Conservation (phyloP, 2,113 vertebrate genomes). For the Malaclemys terrapin region DNA sequence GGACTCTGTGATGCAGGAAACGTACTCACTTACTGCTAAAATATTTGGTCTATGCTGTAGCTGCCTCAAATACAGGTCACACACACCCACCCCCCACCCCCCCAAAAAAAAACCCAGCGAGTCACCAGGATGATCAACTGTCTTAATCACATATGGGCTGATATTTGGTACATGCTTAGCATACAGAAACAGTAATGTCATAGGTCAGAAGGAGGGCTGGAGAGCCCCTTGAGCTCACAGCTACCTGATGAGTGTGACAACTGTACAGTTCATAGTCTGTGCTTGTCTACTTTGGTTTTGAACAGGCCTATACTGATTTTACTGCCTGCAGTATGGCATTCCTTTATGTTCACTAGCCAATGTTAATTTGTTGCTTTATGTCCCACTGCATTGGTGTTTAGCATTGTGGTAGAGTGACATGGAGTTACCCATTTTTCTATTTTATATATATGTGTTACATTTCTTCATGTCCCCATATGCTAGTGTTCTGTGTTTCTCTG, state of each 20-base stretch:
- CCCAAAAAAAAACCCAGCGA: background rate
- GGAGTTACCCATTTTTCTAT: too few species aligned
- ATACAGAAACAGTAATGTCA: background rate
- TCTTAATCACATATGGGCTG: background rate
- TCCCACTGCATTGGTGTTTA: background rate
- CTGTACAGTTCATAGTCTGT: background rate
- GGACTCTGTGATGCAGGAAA: background rate
- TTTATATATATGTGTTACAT: too few species aligned
- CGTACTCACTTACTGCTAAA: background rate
- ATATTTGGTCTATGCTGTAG: background rate
- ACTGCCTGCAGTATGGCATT: background rate
- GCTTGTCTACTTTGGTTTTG: too few species aligned
- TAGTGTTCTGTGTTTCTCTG: background rate
- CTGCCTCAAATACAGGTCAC: background rate
- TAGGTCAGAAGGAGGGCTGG: background rate
- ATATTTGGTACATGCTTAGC: background rate
- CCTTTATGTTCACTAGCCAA: background rate
- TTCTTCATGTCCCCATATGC: background rate
- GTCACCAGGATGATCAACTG: background rate
- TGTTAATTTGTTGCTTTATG: background rate
- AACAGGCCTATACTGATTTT: background rate
- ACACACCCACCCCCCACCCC: too few species aligned
- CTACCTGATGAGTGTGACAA: background rate
- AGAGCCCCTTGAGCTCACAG: background rate
- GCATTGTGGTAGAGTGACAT: background rate